phyloP scores from a whole-genome alignment of 2,113 vertebrate species.

The Stegastes partitus region DNA sequence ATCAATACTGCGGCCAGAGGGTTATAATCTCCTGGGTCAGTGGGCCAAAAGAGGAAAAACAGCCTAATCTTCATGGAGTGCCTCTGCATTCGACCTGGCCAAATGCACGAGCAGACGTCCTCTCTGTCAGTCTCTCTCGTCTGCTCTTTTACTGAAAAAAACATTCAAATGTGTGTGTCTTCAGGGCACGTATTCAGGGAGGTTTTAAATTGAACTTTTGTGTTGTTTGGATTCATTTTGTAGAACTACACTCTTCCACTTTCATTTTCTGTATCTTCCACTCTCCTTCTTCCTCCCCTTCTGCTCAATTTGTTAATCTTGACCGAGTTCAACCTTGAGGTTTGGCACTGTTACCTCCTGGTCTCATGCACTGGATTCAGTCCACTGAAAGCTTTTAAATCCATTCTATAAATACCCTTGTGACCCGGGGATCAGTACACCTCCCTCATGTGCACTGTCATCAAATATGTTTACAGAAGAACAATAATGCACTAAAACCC shows the following conservation, averaged over 20 bases:
- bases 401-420: constrained; percentile 34
- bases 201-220: neutral
- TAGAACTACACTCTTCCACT: neutral
- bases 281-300: neutral
- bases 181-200: neutral
- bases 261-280: neutral
- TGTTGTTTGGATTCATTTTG: constrained; percentile 21
- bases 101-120: constrained; percentile 4
- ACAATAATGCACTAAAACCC: neutral
- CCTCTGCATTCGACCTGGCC: constrained; percentile 9
- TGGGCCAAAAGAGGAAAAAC: constrained; percentile 30
- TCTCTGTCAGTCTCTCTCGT: constrained; percentile 11
- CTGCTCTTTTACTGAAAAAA: neutral
- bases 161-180: neutral
- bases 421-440: neutral
- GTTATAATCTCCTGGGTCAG: constrained; percentile 64
- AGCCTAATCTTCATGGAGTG: constrained; percentile 43
- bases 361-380: neutral
- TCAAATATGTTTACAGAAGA: neutral
- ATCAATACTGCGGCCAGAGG: constrained; percentile 38
- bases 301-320: constrained; percentile 5
- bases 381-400: constrained; percentile 38
- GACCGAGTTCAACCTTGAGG: constrained; percentile 8
- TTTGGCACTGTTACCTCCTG: constrained; percentile 1
- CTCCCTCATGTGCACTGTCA: neutral